These are phyloP conservation scores for Polymixis lichenea DNA, from an alignment of 2,888 invertebrate genomes.

Conservation along the genomic window DNA sequence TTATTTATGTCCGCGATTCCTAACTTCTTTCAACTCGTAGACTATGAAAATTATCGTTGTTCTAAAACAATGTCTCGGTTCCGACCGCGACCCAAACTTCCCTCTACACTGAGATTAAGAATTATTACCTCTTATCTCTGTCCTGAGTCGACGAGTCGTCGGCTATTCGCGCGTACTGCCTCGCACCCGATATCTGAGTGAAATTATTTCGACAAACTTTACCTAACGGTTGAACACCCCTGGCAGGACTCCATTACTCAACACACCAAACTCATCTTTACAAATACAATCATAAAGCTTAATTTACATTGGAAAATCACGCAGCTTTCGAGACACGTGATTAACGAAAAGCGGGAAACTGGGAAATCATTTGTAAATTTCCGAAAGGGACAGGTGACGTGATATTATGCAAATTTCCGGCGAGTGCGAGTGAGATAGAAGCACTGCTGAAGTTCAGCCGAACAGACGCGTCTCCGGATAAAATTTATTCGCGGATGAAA, in stretches of 20 bases:
- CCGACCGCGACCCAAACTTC: slow-evolving; percentile 72
- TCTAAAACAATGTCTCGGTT: slow-evolving; percentile 77
- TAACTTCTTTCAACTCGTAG: slow-evolving; percentile 74
- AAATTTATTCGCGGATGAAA: slow-evolving; percentile 89
- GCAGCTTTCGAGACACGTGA: slow-evolving; percentile 83
- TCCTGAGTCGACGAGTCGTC: slow-evolving; percentile 85
- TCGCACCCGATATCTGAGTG: slow-evolving; percentile 82
- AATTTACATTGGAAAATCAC: slow-evolving; percentile 61
- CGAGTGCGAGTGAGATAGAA: slow-evolving; percentile 79
- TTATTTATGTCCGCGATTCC: slow-evolving; percentile 66
- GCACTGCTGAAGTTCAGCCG: slow-evolving; percentile 78
- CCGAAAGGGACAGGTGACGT: slow-evolving; percentile 88
- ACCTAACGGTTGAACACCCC: slow-evolving; percentile 82
- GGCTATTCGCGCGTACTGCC: slow-evolving; percentile 80
- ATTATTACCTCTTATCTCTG: slow-evolving; percentile 86
- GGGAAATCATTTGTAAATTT: slow-evolving; percentile 89
- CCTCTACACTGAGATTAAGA: slow-evolving; percentile 82
- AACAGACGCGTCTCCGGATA: slow-evolving; percentile 79
- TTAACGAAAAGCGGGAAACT: slow-evolving; percentile 88
- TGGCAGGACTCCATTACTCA: slow-evolving; percentile 58
- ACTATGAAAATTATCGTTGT: slow-evolving; percentile 79
- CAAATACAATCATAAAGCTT: slow-evolving; percentile 67
- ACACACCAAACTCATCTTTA: slow-evolving; percentile 71
- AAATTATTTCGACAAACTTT: slow-evolving; percentile 89
- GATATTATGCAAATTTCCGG: slow-evolving; percentile 85